Base-by-base conservation (phyloP, 2,797 vertebrate species). In the Esox masquinongy region DNA sequence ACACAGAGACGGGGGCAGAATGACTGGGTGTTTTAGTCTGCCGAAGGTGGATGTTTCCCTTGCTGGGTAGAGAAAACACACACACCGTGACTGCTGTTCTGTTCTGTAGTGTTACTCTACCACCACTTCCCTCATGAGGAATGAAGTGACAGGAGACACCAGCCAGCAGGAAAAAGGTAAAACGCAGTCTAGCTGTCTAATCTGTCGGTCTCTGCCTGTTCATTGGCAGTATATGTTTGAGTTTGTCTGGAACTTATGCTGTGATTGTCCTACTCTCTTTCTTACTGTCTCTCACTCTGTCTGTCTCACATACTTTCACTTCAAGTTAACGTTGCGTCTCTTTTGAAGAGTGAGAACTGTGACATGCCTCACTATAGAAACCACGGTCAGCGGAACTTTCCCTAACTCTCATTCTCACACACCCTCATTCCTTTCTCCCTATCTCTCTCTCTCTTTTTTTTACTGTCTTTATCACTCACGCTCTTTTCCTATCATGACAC, bases 111-210 rank as follows among this genome's bases (percentile, higher is more conserved):
- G 43, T 47, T 11, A 61, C 22, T 12, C 19, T 59, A n/a, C 53
- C 19, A 5, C 16, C 16, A 1, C 47, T 24, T 49, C 22, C 70
- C 68, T 70, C 29, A 85, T 81, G 84, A 84, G 73, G 82, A 77
- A 79, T 70, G 36, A 79, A 73, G 51, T 70, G 71, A 73, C 75
- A 59, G 68, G 50, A 68, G 56, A 77, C 47, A 82, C 63, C 72
- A 84, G 70, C 70, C 73, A 77, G 67, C 68, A 47, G 69, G 75
- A 82, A 71, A 75, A 71, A 82, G 84, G 84, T 86, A 84, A 15
- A 66, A 72, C n/a, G 22, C 56, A 26, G 43, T 47, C 43, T 47
- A 70, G 26, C 26, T 80, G 29, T 78, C 74, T 43, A 22, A 31
- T 34, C 70, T 70, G 24, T 70, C 19, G 16, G 5, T 68, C 61